These are phyloP conservation scores for Alcis repandata DNA, from an alignment of 2,888 invertebrate genomes.

Conservation along the genomic window DNA sequence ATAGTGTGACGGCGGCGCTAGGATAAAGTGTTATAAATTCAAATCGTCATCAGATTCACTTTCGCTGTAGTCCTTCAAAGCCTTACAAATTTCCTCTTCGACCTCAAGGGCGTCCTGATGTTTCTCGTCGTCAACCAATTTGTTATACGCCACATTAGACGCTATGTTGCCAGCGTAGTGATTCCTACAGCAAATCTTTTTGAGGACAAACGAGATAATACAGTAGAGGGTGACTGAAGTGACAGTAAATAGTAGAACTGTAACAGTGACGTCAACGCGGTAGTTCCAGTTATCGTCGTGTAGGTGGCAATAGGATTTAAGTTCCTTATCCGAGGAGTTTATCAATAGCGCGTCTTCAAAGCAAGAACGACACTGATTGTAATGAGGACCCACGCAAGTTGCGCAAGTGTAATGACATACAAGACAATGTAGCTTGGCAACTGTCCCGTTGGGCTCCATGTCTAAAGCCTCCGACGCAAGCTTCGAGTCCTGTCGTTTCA, in stretches of 20 bases:
- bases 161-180: slow-evolving; percentile 69
- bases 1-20: neutral
- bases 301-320: slow-evolving; percentile 79
- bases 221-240: slow-evolving; percentile 65
- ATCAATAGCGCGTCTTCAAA: slow-evolving; percentile 88
- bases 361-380: slow-evolving; percentile 90
- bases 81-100: slow-evolving; percentile 78
- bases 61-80: slow-evolving; percentile 74
- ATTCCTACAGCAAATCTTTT: slow-evolving; percentile 63
- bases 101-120: slow-evolving; percentile 74
- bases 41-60: slow-evolving; percentile 79
- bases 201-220: slow-evolving; percentile 62
- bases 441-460: slow-evolving; percentile 65
- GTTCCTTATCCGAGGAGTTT: slow-evolving; percentile 72
- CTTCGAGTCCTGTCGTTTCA: slow-evolving; percentile 67
- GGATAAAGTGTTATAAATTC: slow-evolving; percentile 67
- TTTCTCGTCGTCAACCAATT: slow-evolving; percentile 76
- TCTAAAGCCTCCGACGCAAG: slow-evolving; percentile 72
- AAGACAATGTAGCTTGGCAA: slow-evolving; percentile 81
- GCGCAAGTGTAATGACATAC: slow-evolving; percentile 92
- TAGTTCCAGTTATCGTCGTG: slow-evolving; percentile 79
- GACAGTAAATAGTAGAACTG: slow-evolving; percentile 68
- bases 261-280: slow-evolving; percentile 74
- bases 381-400: slow-evolving; percentile 89
- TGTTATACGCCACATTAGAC: slow-evolving; percentile 70